Base-by-base conservation (phyloP, 1,140 invertebrate species). In the Heliconius hewitsoni region DNA sequence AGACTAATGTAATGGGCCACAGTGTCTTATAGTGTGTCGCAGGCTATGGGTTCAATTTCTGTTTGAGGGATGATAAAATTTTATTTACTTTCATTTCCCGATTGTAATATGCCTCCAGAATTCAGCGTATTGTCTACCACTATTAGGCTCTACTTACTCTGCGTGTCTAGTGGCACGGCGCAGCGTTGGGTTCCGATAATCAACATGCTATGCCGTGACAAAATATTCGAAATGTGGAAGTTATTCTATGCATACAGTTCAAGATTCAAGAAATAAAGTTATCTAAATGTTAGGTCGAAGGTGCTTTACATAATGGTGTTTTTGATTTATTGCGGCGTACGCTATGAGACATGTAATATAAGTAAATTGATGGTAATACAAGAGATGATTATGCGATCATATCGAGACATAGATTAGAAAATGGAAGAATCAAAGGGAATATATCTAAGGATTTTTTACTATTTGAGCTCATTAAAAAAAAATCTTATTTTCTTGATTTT, bases 281-380 rank as follows among this genome's bases (percentile, higher is more conserved):
- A 66, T 66, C 60, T 27, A 30, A 27, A 66, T 5, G 60, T 16
- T 27, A 66, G 60, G 60, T 66, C 60, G 11, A 30, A 30, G 60
- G 60, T 30, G 60, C 23, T 66, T 66, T 30, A 13, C 60, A 66
- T 66, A 66, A 66, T 66, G 60, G 60, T 66, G 60, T 66, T 66
- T 66, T 13, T 66, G 60, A 66, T 66, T 66, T 66, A 66, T 66
- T 30, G 13, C 13, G 13, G 60, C 60, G 60, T 66, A 30, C 60
- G 13, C 60, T 30, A 66, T 66, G 60, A 66, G 60, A 30, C 60
- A 66, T 30, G 60, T 66, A 66, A 66, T 66, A 23, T 11, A 66
- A 66, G 60, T 66, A 66, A 66, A 66, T 66, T 66, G 60, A 66
- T 66, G 27, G 60, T 66, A 66, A 6, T 66, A 66, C 60, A 8